A percentile compares a stretch with the other conserved stretches of the same genome.
Evolutionary conservation across 2,888 invertebrate genomes (phyloP).

Genomic region (Agrilus biguttatus): DNA sequence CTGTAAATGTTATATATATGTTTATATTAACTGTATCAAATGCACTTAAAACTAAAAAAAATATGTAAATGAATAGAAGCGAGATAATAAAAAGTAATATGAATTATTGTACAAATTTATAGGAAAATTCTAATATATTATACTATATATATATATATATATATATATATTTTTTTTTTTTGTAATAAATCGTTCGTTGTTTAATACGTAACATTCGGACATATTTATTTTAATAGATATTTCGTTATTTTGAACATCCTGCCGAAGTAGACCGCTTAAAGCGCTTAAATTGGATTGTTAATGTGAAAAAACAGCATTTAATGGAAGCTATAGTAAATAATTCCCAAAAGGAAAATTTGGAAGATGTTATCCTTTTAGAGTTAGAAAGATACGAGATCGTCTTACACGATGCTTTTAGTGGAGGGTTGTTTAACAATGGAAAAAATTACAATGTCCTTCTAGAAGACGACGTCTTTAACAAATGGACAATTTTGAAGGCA

Average conservation of each 20-base stretch:
- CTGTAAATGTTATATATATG: no score
- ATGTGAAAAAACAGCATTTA: conserved; percentile 40
- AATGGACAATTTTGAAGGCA: conserved; percentile 71
- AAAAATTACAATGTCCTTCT: conserved; percentile 3
- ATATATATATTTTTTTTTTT: no score
- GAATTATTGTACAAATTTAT: no score
- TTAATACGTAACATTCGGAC: not conserved
- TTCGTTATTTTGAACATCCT: conserved; percentile 63
- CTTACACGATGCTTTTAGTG: conserved; percentile 57
- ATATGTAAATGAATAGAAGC: no score
- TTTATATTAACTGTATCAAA: no score
- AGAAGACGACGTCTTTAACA: conserved; percentile 28
- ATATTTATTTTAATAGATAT: conserved; percentile 41
- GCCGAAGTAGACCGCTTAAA: conserved; percentile 54
- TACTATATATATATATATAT: no score
- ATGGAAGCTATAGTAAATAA: conserved; percentile 47
- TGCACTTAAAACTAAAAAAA: no score
- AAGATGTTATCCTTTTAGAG: conserved; percentile 39
- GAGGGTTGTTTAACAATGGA: conserved; percentile 39
- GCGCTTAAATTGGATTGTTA: conserved; percentile 26
- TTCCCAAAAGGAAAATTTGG: conserved; percentile 40
- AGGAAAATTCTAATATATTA: no score
- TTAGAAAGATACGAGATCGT: conserved; percentile 41
- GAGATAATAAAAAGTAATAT: no score
- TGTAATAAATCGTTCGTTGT: no score